Evolutionary conservation across 2,888 invertebrate species (phyloP).

Genomic region (Tipula vernalis): DNA sequence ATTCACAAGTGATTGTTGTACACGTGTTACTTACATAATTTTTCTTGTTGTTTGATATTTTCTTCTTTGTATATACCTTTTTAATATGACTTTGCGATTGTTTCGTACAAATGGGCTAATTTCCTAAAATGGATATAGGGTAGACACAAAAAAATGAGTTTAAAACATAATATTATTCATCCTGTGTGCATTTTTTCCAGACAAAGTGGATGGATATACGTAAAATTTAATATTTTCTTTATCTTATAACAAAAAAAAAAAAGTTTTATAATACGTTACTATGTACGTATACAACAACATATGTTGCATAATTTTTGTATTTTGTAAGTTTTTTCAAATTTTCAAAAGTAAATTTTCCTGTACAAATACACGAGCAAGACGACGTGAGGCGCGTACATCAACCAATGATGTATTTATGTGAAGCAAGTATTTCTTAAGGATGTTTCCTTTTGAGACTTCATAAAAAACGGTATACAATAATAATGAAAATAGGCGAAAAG

Average conservation of each 20-base stretch:
- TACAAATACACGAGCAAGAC: not conserved
- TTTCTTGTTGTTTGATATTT: not conserved
- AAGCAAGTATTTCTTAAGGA: not conserved
- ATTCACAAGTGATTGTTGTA: not conserved
- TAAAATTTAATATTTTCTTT: not conserved
- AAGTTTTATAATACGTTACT: not conserved
- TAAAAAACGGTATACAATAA: not conserved
- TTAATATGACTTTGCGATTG: not conserved
- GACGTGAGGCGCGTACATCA: not conserved
- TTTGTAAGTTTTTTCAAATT: not conserved
- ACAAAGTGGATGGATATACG: not conserved
- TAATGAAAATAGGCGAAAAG: not conserved
- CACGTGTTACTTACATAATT: not conserved
- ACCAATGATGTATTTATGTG: not conserved
- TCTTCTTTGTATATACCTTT: not conserved
- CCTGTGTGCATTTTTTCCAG: not conserved
- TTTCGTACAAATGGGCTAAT: not conserved
- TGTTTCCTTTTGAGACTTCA: not conserved
- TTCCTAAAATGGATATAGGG: not conserved
- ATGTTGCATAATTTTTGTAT: not conserved
- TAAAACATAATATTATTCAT: not conserved
- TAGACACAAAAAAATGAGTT: not conserved
- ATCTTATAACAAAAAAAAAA: not conserved
- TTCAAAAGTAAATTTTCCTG: not conserved
- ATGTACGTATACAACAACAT: not conserved